Evolutionary conservation across 2,113 vertebrate genomes (phyloP), one percentile per base, ranked within the genome.

Genomic region (Carollia perspicillata): DNA sequence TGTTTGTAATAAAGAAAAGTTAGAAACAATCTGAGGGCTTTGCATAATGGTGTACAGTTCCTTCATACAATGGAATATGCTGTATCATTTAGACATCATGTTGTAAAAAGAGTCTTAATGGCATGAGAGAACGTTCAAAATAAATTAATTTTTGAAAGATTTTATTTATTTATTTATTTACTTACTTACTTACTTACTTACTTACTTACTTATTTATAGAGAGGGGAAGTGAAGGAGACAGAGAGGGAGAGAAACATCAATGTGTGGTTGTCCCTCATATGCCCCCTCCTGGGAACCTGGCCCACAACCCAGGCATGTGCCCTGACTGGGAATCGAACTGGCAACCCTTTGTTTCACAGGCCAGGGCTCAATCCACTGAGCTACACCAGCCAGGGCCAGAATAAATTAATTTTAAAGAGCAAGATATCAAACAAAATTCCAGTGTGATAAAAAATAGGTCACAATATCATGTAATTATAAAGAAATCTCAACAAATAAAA

Each of bases 401-500:
- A n/a, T 17, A 78, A 53, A 78, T 72, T 89, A 60, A 69, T 58
- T 94, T 80, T 58, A 26, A 89, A 93, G 83, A 91, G 9, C 35
- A 95, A 4, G 42, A 72, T 93, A 68, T 75, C 40, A 90, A 77
- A 68, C 16, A n/a, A 91, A 88, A 78, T 40, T 86, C 93, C 26
- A 69, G 22, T 17, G 3, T 87, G 40, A 84, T 86, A 84, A 87
- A 96, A 94, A 47, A 75, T 87, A 90, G 53, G 10, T 69, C 47
- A 85, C 75, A 77, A 40, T 60, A 72, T 66, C 74, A 92, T 94
- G 72, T 47, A 94, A 95, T 90, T 88, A 90, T 10, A 92, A 90
- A 97, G 63, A 63, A 94, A 94, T 88, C 4, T 49, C 1, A 1
- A 40, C 44, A 51, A 81, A 74, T 63, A 94, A 90, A 71, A 94